Evolutionary conservation across 1,140 invertebrate species (phyloP), one percentile per base, ranked within the genome.

Genomic region (Nephila pilipes): DNA sequence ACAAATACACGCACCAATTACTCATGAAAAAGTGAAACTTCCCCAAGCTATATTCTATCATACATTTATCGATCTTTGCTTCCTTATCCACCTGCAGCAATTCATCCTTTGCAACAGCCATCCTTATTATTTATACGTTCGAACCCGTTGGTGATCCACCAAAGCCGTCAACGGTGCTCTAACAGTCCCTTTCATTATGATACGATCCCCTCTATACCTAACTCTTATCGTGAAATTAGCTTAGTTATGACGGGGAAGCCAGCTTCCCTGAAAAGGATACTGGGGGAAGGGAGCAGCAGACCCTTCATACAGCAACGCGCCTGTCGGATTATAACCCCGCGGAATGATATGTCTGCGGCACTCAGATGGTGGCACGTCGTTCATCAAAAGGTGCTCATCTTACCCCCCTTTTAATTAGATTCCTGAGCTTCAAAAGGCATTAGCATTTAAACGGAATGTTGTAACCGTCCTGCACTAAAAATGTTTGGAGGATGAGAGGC

Each of bases 361-460:
- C 85, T 87, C 32, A 60, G 58, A 63, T 38, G 54, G 25, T 83
- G 79, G 89, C 89, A 91, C 89, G 79, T 83, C 89, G 89, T 91
- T 91, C 89, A 91, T 91, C 89, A 91, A 91, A 91, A 91, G 89
- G 89, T 91, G 89, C 89, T 91, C 89, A 91, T 91, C 89, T 79
- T 69, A 46, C 60, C 89, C 65, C 87, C 89, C 38, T 79, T 91
- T 91, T 91, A 91, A 91, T 91, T 91, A 91, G 89, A 91, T 91
- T 91, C 89, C 89, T 81, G 46, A 63, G 89, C 89, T 91, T 91
- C 89, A 83, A 91, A 91, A 91, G 89, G 79, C 89, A 91, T 91
- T 91, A 91, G 89, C 89, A 91, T 91, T 91, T 91, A 83, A 91
- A 91, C 89, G 89, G 89, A 63, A 83, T 57, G 87, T 58, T 89